These are phyloP conservation scores for Muraenolepis orangiensis DNA, from an alignment of 2,797 vertebrate species.

Conservation along the genomic window DNA sequence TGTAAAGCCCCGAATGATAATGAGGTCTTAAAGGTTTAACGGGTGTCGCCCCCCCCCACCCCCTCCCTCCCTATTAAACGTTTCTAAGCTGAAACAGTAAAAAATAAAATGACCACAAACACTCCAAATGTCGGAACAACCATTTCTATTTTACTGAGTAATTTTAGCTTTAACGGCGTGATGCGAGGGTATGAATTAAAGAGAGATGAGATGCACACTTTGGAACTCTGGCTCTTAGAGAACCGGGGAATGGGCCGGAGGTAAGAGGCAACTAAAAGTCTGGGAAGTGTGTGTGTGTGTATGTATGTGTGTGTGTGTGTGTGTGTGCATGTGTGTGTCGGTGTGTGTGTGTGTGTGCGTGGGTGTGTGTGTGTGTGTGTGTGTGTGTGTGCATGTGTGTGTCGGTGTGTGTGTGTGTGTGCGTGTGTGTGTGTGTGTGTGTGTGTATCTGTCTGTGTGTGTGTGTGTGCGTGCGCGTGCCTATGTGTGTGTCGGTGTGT, in stretches of 20 bases:
- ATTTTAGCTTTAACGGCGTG: slow-evolving; percentile 64
- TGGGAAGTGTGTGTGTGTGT: slow-evolving; percentile 30
- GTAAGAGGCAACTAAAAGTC: slow-evolving; percentile 49
- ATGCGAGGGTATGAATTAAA: slow-evolving; percentile 67
- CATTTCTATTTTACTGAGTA: slow-evolving; percentile 59
- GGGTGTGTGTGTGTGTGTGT: slow-evolving; percentile 44
- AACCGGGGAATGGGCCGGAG: slow-evolving; percentile 41
- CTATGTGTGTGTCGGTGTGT: slow-evolving; percentile 24
- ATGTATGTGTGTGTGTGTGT: slow-evolving; percentile 44
- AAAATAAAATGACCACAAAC: slow-evolving; percentile 33
- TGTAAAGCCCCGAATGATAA: not conserved
- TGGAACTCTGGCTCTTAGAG: slow-evolving; percentile 48
- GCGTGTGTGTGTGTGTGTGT: slow-evolving; percentile 28
- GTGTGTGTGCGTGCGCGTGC: slow-evolving; percentile 49
- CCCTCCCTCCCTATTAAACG: slow-evolving; percentile 45
- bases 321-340: slow-evolving; percentile 39
- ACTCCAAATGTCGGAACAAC: slow-evolving; percentile 41
- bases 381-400: slow-evolving; percentile 57
- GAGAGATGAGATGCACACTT: slow-evolving; percentile 56
- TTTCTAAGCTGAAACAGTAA: slow-evolving; percentile 8
- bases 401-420: slow-evolving; percentile 50
- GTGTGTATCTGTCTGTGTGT: slow-evolving; percentile 61
- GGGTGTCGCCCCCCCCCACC: slow-evolving; percentile 17
- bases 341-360: too few relatives aligned
- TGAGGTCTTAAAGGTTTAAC: not conserved